Evolutionary conservation across 1,140 invertebrate genomes (phyloP), one percentile per base, ranked within the genome.

Genomic region (Cyphomyrmex costatus): DNA sequence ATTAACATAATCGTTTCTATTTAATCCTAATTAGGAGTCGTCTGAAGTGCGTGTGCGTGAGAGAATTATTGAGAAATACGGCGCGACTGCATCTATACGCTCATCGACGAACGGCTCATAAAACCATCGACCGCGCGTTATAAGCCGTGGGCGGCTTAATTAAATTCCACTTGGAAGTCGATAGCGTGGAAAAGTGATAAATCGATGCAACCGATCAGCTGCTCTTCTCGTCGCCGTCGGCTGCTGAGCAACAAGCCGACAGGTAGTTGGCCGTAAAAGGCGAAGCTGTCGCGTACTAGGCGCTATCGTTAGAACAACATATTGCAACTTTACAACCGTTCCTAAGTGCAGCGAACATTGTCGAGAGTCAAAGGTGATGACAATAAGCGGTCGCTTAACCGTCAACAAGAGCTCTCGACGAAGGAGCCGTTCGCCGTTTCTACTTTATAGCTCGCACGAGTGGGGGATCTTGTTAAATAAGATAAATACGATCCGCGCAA

Each of bases 141-240:
- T 49, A n/a, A 84, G 63, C 73, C 74, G 76, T 88, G 77, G 87
- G 61, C 27, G 87, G 58, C 65, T 88, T 66, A 66, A 89, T 89
- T 88, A 85, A 88, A 51, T 49, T 42, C 76, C 60, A 33, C 65
- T 46, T 77, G 14, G 53, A 76, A 76, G 46, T 77, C 53, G 73
- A 77, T 76, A 63, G 70, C 56, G 58, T 21, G 30, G 77, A 77
- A 58, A 78, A 86, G 56, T 79, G 65, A 89, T 89, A 83, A 89
- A 89, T 89, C 88, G 77, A 63, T 51, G 87, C 73, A 51, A 70
- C 70, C 60, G 77, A 78, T 36, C 27, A 30, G 14, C 66, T 76
- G 42, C 71, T 88, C 87, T 46, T 88, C 71, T 70, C 77, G 42
- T 86, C 76, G 74, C 77, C 53, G 60, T 78, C n/a, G 76, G 87